Conservation (phyloP, 2,888 invertebrate species). For the Trachelus troglodyta region DNA sequence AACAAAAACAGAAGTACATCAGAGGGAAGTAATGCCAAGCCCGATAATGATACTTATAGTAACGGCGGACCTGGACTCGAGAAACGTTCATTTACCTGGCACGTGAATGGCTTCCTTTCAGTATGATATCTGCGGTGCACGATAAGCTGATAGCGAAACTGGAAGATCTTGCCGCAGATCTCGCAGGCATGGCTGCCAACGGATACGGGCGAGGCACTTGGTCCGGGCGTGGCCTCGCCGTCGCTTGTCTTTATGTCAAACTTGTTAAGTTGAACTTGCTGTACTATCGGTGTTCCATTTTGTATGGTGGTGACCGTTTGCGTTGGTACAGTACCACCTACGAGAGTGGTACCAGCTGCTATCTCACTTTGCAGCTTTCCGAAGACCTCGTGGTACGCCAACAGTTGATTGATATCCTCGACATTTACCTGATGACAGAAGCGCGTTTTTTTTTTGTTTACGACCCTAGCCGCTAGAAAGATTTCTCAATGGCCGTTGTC, state of each 20-base stretch:
- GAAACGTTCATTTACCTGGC: slow-evolving; percentile 62
- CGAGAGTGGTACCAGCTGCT: slow-evolving; percentile 66
- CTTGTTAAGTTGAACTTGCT: slow-evolving; percentile 64
- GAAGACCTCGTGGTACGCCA: slow-evolving; percentile 89
- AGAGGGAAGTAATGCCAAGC: neutral
- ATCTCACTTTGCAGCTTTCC: slow-evolving; percentile 75
- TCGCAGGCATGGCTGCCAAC: slow-evolving; percentile 82
- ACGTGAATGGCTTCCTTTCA: slow-evolving; percentile 85
- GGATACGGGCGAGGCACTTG: slow-evolving; percentile 72
- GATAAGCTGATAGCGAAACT: slow-evolving; percentile 87
- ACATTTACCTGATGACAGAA: slow-evolving; percentile 71
- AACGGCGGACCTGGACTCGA: neutral
- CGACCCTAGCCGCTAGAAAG: neutral
- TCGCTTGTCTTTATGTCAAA: slow-evolving; percentile 62
- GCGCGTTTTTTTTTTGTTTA: neutral
- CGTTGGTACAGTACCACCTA: slow-evolving; percentile 61
- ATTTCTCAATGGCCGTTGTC: neutral
- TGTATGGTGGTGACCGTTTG: slow-evolving; percentile 64
- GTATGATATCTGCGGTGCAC: slow-evolving; percentile 89
- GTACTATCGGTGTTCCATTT: slow-evolving; percentile 61
- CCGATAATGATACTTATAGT: neutral
- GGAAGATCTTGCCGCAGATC: slow-evolving; percentile 88
- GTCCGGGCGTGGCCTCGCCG: slow-evolving; percentile 62
- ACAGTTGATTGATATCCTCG: slow-evolving; percentile 84
- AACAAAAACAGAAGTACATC: neutral